Evolutionary conservation across 2,797 vertebrate species (phyloP).

Genomic region (Eulemur mongoz): DNA sequence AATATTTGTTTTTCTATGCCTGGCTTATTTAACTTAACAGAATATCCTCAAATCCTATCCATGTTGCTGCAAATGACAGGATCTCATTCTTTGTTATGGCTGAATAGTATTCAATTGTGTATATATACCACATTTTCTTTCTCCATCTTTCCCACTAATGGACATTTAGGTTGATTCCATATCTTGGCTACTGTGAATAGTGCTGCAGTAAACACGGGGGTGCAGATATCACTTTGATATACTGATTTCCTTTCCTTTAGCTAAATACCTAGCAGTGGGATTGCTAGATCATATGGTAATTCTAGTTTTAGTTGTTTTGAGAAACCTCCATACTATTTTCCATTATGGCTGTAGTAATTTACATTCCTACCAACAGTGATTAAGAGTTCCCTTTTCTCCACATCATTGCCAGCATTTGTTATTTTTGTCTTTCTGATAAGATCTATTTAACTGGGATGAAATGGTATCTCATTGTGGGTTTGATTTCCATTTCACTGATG

Average conservation of each 20-base stretch:
- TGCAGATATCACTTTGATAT: background rate
- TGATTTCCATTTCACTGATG: background rate
- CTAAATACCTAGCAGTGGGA: background rate
- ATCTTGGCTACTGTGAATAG: too few species aligned
- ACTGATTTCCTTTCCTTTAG: background rate
- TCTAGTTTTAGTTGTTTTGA: background rate
- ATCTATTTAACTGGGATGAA: background rate
- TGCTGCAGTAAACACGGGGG: background rate
- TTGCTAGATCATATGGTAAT: background rate
- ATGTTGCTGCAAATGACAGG: background rate
- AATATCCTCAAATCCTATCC: background rate
- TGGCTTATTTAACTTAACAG: background rate
- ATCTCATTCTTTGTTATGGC: background rate
- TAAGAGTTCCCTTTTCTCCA: background rate
- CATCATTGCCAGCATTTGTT: background rate
- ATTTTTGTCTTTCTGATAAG: background rate
- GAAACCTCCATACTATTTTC: background rate
- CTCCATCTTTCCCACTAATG: background rate
- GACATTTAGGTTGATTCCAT: background rate
- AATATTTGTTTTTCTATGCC: background rate
- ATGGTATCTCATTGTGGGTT: background rate
- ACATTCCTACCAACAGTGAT: background rate
- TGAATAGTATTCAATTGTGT: background rate
- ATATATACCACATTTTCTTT: background rate
- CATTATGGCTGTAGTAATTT: background rate